Evolutionary conservation across 1,140 invertebrate species (phyloP).

Genomic region (Drosophila equinoxialis): DNA sequence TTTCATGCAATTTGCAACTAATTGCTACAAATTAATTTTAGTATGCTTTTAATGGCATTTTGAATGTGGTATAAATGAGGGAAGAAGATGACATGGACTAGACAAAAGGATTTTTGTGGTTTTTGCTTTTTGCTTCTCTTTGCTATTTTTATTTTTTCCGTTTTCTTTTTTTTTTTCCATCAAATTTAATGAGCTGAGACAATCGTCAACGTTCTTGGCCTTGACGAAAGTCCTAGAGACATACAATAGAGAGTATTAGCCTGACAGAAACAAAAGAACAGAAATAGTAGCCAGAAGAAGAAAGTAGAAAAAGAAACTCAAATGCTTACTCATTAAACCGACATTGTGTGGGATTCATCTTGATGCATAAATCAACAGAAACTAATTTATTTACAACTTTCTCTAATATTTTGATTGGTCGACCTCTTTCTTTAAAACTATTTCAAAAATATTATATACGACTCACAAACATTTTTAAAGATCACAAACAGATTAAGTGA

Average conservation of each 20-base stretch:
- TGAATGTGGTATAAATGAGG: conserved; percentile 72
- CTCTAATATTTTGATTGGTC: conserved; percentile 62
- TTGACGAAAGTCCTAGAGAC: conserved; percentile 23
- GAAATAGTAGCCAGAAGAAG: conserved; percentile 15
- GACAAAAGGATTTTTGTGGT: conserved; percentile 64
- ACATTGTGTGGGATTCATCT: conserved; percentile 50
- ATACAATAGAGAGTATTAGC: conserved; percentile 58
- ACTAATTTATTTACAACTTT: conserved; percentile 72
- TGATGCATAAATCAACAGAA: conserved; percentile 67
- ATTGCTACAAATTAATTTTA: conserved; percentile 81
- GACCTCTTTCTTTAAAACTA: neutral
- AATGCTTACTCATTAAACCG: conserved; percentile 1
- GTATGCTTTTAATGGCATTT: conserved; percentile 81
- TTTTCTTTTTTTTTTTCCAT: conserved; percentile 9
- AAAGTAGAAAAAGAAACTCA: conserved; percentile 27
- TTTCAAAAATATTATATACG: no score
- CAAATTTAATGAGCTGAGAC: conserved; percentile 74
- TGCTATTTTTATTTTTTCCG: neutral
- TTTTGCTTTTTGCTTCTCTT: conserved; percentile 51
- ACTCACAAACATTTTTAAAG: no score
- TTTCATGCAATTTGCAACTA: conserved; percentile 79
- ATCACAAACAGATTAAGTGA: no score
- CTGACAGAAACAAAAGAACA: neutral
- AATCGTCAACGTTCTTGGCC: conserved; percentile 39
- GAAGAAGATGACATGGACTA: conserved; percentile 53